Percentiles rank a stretch among this genome's conserved stretches.
Conservation (phyloP, 2,113 vertebrate species). For the Thymallus thymallus region DNA sequence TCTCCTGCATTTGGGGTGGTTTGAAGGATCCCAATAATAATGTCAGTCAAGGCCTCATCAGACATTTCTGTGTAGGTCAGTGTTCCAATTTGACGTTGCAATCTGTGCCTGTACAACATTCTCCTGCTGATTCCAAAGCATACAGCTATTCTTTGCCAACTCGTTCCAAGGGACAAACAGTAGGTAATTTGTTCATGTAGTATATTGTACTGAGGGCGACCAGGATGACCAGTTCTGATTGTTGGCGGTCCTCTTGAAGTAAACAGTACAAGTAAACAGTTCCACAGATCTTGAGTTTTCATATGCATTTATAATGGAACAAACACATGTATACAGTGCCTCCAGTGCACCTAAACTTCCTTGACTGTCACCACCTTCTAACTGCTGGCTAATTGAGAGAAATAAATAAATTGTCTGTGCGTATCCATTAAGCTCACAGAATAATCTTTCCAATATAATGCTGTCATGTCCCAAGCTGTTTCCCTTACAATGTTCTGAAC, state of each 20-base stretch:
- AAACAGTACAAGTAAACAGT: neutral
- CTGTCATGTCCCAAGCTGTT: too few species aligned
- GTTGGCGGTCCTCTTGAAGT: slow-evolving; percentile 3
- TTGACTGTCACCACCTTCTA: slow-evolving; percentile 6
- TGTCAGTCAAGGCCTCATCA: too few species aligned
- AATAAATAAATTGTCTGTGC: too few species aligned
- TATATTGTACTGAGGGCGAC: too few species aligned
- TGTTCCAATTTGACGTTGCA: neutral
- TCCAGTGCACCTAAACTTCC: slow-evolving; percentile 8
- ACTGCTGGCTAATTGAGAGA: too few species aligned
- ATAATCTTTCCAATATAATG: too few species aligned
- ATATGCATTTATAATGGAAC: neutral
- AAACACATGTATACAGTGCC: neutral
- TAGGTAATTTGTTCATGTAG: neutral
- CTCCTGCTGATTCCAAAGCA: neutral
- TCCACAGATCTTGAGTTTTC: neutral
- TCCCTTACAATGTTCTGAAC: too few species aligned
- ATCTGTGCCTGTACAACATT: neutral
- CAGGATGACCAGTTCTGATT: slow-evolving; percentile 12
- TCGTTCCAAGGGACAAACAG: neutral
- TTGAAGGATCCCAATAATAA: too few species aligned
- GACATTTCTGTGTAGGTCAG: too few species aligned
- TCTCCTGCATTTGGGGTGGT: too few species aligned
- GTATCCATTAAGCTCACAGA: too few species aligned
- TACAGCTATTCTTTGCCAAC: neutral